Evolutionary conservation across 2,113 vertebrate genomes (phyloP), one percentile per base, ranked within the genome.

Genomic region (Uropsilus gracilis): DNA sequence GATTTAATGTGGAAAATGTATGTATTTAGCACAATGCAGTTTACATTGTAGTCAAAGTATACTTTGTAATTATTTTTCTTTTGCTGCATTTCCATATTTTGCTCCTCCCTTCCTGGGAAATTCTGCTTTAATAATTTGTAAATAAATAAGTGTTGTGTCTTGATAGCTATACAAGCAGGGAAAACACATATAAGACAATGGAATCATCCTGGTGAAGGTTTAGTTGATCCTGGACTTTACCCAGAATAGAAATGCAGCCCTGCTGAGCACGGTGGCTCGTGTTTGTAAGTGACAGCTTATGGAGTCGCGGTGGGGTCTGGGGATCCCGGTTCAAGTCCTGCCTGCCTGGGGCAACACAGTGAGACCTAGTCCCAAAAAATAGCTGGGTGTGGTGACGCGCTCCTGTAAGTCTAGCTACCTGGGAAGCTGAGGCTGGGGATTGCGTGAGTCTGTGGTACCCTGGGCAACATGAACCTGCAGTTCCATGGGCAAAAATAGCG

Each of bases 21-120:
- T 6, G 0, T 44, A 61, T n/a, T 69, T 53, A 86, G 44, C 48
- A 95, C 37, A 75, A 57, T 57, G 16, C 44, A 91, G 34, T 39
- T 64, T 46, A 34, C 20, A 39, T 48, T 91, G 63, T 18, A 75
- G 64, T 91, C 34, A 34, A 78, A 84, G 83, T 53, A 53, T 30
- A 10, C 73, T 69, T 28, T 39, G 8, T 63, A 91, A 92, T 85
- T 84, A 73, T 91, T 85, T 81, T 66, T 81, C 57, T 68, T 71
- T 86, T 94, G 69, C 42, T 88, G 32, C 24, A 66, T 91, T 91
- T 34, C 14, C 78, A 93, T 37, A 34, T 90, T 88, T 91, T 89
- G 53, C 26, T 57, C 46, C 30, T 83, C 53, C 34, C 4, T 71
- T 85, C 81, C 73, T 86, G 59, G 89, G 57, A 91, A 91, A 78